A percentile compares a stretch with the other conserved stretches of the same genome.
Conservation (phyloP, 2,797 vertebrate species). For the Neostethus bicornis region DNA sequence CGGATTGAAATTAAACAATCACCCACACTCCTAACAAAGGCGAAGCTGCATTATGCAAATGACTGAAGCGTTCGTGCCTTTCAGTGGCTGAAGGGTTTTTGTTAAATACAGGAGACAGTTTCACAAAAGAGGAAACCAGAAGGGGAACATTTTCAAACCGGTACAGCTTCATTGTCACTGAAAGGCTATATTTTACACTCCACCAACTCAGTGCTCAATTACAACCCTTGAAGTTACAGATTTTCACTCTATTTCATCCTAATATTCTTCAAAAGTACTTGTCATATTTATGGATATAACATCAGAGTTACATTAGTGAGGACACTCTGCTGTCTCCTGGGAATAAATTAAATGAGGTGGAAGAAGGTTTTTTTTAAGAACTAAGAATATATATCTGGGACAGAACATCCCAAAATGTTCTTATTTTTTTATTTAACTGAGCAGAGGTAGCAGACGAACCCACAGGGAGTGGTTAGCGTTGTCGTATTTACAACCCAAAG, state of each 20-base stretch:
- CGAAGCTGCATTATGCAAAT: slow-evolving; percentile 54
- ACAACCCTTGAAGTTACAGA: slow-evolving; percentile 3
- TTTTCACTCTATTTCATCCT: slow-evolving; percentile 11
- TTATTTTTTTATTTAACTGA: slow-evolving; percentile 54
- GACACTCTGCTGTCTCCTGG: slow-evolving; percentile 19
- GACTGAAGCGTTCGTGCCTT: slow-evolving; percentile 42
- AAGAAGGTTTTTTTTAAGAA: slow-evolving; percentile 17
- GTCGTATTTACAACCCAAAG: slow-evolving; percentile 33
- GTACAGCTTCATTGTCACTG: slow-evolving; percentile 28
- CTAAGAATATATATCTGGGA: slow-evolving; percentile 32
- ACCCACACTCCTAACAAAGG: slow-evolving; percentile 45
- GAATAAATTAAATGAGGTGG: slow-evolving; percentile 35
- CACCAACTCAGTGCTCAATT: slow-evolving; percentile 10
- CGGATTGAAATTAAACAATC: slow-evolving; percentile 64
- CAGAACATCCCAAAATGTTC: slow-evolving; percentile 36
- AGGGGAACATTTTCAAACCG: slow-evolving; percentile 46
- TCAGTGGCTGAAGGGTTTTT: slow-evolving; percentile 53
- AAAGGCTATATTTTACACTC: slow-evolving; percentile 22
- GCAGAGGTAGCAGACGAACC: slow-evolving; percentile 46
- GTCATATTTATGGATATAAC: slow-evolving; percentile 34
- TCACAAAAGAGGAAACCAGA: slow-evolving; percentile 47
- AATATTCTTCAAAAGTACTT: background rate
- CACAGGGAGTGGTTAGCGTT: slow-evolving; percentile 15
- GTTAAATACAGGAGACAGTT: slow-evolving; percentile 47
- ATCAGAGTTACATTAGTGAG: slow-evolving; percentile 25